Evolutionary conservation across 2,797 vertebrate genomes (phyloP).

Genomic region (Caiman crocodilus): DNA sequence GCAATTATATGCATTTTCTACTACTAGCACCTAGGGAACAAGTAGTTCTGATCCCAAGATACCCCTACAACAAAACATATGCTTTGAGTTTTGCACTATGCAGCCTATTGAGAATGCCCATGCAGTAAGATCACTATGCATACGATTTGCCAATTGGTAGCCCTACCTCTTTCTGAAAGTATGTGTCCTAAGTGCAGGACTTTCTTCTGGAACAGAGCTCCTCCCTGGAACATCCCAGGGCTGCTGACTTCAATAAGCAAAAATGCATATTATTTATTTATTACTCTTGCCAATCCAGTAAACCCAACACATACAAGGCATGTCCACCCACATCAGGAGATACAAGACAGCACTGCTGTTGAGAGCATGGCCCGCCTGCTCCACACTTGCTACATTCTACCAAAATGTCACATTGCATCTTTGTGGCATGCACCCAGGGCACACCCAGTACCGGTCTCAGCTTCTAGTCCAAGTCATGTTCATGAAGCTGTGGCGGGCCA

Average conservation of each 20-base stretch:
- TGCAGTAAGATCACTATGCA: not conserved
- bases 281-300: not conserved
- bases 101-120: not conserved
- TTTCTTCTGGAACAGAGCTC: not conserved
- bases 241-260: conserved; percentile 2
- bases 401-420: no score
- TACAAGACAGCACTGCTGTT: no score
- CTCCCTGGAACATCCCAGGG: not conserved
- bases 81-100: not conserved
- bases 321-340: no score
- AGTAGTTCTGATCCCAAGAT: not conserved
- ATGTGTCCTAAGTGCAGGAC: not conserved
- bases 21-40: not conserved
- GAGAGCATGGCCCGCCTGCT: no score
- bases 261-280: not conserved
- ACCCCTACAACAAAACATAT: not conserved
- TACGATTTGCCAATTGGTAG: not conserved
- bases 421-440: no score
- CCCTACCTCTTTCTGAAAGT: not conserved
- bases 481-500: no score
- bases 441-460: no score
- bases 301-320: no score
- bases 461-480: no score
- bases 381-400: no score
- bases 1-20: not conserved